Percentiles rank a stretch among this genome's conserved stretches.
Conservation (phyloP, 2,797 vertebrate species). For the Phalanger gymnotis region DNA sequence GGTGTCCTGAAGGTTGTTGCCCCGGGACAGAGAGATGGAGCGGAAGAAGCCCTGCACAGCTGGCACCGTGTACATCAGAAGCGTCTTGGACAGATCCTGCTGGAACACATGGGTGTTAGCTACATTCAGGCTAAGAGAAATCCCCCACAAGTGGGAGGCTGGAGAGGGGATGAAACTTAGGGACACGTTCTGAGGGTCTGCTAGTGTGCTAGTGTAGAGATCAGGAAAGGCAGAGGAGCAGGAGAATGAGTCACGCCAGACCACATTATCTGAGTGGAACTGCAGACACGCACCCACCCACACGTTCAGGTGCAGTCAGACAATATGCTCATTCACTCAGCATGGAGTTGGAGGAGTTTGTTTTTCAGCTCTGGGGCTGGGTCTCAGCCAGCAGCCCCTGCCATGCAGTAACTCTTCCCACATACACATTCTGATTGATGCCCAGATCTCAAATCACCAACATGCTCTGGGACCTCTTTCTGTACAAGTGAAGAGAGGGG, state of each 20-base stretch:
- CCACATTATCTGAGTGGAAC: background rate
- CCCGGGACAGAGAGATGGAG: slow-evolving; percentile 97
- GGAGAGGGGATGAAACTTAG: background rate
- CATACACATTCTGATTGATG: background rate
- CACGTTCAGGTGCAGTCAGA: background rate
- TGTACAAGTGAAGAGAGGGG: slow-evolving; percentile 90
- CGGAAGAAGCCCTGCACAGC: slow-evolving; percentile 99
- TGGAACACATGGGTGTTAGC: slow-evolving; percentile 69
- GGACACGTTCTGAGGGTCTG: background rate
- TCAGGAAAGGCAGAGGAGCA: background rate
- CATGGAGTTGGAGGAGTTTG: background rate
- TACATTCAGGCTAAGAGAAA: background rate
- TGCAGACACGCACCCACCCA: slow-evolving; percentile 1
- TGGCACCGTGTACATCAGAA: slow-evolving; percentile 97
- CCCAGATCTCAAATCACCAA: background rate
- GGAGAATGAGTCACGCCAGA: background rate
- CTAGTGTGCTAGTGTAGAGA: background rate
- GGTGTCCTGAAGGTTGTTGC: slow-evolving; percentile 98
- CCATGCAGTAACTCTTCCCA: accelerated
- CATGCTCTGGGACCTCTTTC: slow-evolving; percentile 80
- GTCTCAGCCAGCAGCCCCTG: background rate
- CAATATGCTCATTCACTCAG: background rate
- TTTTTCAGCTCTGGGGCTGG: background rate
- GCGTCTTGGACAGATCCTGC: slow-evolving; percentile 96
- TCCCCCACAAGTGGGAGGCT: background rate